Evolutionary conservation across 2,797 vertebrate species (phyloP).

Genomic region (Helarctos malayanus): DNA sequence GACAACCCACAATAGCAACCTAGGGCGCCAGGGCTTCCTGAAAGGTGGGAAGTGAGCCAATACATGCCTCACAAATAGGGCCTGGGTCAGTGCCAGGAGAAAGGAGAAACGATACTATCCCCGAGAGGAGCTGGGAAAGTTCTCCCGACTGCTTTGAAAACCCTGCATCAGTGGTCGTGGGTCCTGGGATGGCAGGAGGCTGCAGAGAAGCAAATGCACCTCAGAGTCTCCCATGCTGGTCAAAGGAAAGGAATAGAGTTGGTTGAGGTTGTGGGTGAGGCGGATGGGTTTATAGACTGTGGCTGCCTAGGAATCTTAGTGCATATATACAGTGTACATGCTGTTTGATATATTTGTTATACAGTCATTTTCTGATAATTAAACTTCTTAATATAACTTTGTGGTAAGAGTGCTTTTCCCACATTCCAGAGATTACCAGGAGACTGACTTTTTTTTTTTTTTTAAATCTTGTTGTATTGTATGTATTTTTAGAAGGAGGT

Average conservation of each 20-base stretch:
- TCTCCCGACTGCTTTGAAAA: neutral
- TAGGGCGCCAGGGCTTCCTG: neutral
- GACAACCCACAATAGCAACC: neutral
- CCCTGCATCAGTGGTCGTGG: neutral
- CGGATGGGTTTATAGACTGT: slow-evolving; percentile 74
- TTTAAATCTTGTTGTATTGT: slow-evolving; percentile 74
- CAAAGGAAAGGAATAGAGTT: slow-evolving; percentile 47
- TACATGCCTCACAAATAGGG: neutral
- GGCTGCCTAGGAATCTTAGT: slow-evolving; percentile 81
- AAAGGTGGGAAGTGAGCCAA: neutral
- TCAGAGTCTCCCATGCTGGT: neutral
- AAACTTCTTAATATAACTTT: slow-evolving; percentile 84
- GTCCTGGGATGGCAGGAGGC: neutral
- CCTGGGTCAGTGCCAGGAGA: neutral
- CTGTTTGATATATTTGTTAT: slow-evolving; percentile 83
- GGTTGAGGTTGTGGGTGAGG: slow-evolving; percentile 75
- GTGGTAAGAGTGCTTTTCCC: slow-evolving; percentile 74
- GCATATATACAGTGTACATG: slow-evolving; percentile 80
- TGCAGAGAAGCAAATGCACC: neutral
- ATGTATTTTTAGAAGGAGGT: slow-evolving; percentile 79
- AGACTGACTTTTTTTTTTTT: slow-evolving; percentile 32
- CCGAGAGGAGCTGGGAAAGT: neutral
- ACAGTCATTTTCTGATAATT: slow-evolving; percentile 83
- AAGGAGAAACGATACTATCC: neutral
- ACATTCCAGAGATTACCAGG: slow-evolving; percentile 83